Conservation (phyloP, 2,888 invertebrate species). For the Deilephila elpenor region DNA sequence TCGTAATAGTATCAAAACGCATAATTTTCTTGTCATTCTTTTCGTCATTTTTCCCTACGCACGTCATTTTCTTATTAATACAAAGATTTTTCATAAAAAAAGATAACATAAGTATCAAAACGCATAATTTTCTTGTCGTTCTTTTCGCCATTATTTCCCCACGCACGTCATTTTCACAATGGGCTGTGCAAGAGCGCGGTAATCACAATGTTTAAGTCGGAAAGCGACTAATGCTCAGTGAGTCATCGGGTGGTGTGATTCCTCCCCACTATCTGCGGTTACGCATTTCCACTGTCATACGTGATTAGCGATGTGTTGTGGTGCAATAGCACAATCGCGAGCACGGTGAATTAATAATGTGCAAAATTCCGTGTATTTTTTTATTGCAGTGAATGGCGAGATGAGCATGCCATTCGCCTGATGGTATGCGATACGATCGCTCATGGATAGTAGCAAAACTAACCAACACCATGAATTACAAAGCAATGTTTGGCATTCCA, state of each 20-base stretch:
- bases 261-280: conserved; percentile 29
- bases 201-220: conserved; percentile 29
- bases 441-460: no score
- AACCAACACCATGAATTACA: no score
- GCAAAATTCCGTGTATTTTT: no score
- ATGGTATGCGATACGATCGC: no score
- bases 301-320: not conserved
- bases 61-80: conserved; percentile 21
- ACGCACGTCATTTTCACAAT: conserved; percentile 26
- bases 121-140: not conserved
- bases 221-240: conserved; percentile 30
- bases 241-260: conserved; percentile 39
- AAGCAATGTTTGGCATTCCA: no score
- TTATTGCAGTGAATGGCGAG: no score
- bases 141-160: not conserved
- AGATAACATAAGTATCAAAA: not conserved
- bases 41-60: not conserved
- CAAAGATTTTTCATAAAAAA: not conserved
- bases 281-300: not conserved
- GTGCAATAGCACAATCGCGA: not conserved
- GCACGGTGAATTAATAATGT: no score
- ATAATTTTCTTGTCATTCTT: not conserved
- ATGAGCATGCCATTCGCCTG: no score
- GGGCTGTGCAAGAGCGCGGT: conserved; percentile 17
- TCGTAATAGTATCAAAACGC: not conserved